Conservation (phyloP, 2,797 vertebrate species). For the Bovichtus variegatus region DNA sequence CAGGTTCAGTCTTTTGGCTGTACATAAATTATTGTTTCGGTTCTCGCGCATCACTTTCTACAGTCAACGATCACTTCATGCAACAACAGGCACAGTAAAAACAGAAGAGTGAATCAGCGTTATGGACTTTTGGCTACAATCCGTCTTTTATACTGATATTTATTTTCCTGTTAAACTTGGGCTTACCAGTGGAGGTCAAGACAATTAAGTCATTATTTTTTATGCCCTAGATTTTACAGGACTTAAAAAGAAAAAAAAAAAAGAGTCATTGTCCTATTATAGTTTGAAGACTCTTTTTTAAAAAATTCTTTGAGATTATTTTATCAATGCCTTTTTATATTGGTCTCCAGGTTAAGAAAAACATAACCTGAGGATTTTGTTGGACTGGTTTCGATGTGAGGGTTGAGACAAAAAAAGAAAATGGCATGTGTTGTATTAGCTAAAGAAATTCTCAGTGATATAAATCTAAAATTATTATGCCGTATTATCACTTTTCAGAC, state of each 20-base stretch:
- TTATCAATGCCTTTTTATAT: not conserved
- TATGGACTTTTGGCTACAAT: constrained; percentile 16
- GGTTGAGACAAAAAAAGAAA: not conserved
- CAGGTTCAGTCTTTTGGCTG: not conserved
- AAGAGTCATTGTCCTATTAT: not conserved
- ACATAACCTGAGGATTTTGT: constrained; percentile 10
- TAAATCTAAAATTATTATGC: not conserved
- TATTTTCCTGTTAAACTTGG: constrained; percentile 6
- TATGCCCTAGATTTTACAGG: not conserved
- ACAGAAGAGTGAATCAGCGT: constrained; percentile 60
- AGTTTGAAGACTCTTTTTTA: not conserved
- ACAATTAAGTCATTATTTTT: constrained; percentile 14
- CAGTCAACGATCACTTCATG: constrained; percentile 16
- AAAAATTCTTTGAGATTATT: not conserved
- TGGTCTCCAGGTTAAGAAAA: constrained; percentile 19
- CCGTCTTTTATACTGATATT: constrained; percentile 6
- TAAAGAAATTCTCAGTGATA: not conserved
- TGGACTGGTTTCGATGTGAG: not conserved
- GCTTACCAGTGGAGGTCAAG: constrained; percentile 12
- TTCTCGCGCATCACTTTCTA: not conserved
- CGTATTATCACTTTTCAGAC: not conserved
- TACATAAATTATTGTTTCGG: constrained; percentile 13
- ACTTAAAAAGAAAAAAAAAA: not conserved
- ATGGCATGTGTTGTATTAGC: not conserved
- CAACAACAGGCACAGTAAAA: constrained; percentile 18